Conservation (phyloP, 2,888 invertebrate genomes). For the Melanotus villosus region DNA sequence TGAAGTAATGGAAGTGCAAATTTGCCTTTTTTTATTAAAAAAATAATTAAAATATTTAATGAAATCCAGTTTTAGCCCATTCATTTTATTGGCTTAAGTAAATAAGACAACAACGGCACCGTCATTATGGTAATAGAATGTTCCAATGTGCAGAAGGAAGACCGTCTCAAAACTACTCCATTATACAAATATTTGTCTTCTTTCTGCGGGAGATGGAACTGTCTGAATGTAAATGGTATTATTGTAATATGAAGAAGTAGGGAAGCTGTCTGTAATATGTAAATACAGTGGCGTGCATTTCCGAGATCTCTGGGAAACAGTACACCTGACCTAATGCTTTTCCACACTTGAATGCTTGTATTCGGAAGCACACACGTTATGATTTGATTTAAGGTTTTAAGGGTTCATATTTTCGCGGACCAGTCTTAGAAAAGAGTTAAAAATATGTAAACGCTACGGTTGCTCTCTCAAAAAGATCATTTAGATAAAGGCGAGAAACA, state of each 20-base stretch:
- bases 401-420: constrained; percentile 16
- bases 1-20: no score
- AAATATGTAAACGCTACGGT: constrained; percentile 33
- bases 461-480: constrained; percentile 56
- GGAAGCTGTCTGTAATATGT: constrained; percentile 60
- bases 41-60: background rate
- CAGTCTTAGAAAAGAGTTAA: constrained; percentile 5
- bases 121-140: constrained; percentile 50
- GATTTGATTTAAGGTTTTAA: constrained; percentile 34
- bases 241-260: constrained; percentile 64
- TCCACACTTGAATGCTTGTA: constrained; percentile 28
- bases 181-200: constrained; percentile 66
- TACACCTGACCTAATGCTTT: constrained; percentile 54
- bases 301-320: constrained; percentile 51
- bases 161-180: constrained; percentile 59
- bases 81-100: constrained; percentile 30
- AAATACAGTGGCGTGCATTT: constrained; percentile 58
- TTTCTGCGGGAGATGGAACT: constrained; percentile 61
- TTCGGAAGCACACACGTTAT: constrained; percentile 21
- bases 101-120: constrained; percentile 43
- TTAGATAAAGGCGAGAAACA: constrained; percentile 59
- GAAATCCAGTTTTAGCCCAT: background rate
- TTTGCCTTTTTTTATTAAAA: background rate
- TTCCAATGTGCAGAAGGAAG: constrained; percentile 42
- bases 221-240: constrained; percentile 64